These are phyloP conservation scores for Trichogramma evanescens DNA, from an alignment of 2,888 invertebrate genomes.

Conservation along the genomic window DNA sequence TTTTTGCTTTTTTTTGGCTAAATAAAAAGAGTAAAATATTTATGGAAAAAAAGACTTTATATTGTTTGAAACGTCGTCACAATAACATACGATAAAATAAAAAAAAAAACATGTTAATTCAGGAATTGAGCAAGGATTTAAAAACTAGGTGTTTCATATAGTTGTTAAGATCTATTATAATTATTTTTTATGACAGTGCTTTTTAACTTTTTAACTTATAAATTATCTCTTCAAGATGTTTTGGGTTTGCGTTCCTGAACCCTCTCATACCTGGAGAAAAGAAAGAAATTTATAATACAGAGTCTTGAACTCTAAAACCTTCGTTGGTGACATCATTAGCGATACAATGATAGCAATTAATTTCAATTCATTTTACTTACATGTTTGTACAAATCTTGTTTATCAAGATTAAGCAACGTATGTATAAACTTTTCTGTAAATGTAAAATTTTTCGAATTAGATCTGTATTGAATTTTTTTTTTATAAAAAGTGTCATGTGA, in stretches of 20 bases:
- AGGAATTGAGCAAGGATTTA: constrained; percentile 18
- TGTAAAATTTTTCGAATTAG: constrained; percentile 13
- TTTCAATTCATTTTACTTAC: constrained; percentile 27
- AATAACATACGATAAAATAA: too few relatives aligned
- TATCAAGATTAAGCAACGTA: constrained; percentile 73
- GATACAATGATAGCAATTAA: constrained; percentile 2
- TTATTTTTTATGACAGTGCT: constrained; percentile 31
- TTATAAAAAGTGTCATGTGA: not conserved
- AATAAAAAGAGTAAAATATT: too few relatives aligned
- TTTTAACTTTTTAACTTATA: constrained; percentile 31
- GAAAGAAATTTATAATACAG: constrained; percentile 8
- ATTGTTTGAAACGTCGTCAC: too few relatives aligned
- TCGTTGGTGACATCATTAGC: not conserved
- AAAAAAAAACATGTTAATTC: too few relatives aligned
- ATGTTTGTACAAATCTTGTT: constrained; percentile 43
- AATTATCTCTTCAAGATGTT: constrained; percentile 31
- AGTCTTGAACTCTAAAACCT: constrained; percentile 4
- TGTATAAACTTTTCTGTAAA: constrained; percentile 78
- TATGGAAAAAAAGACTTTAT: too few relatives aligned
- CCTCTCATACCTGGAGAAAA: constrained; percentile 32
- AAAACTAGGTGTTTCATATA: constrained; percentile 18
- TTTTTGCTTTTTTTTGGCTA: too few relatives aligned
- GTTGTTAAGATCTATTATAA: constrained; percentile 28
- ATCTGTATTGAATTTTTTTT: constrained; percentile 3
- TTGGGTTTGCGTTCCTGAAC: constrained; percentile 33